phyloP scores from a whole-genome alignment of 2,113 vertebrate genomes.

The Scomber colias region DNA sequence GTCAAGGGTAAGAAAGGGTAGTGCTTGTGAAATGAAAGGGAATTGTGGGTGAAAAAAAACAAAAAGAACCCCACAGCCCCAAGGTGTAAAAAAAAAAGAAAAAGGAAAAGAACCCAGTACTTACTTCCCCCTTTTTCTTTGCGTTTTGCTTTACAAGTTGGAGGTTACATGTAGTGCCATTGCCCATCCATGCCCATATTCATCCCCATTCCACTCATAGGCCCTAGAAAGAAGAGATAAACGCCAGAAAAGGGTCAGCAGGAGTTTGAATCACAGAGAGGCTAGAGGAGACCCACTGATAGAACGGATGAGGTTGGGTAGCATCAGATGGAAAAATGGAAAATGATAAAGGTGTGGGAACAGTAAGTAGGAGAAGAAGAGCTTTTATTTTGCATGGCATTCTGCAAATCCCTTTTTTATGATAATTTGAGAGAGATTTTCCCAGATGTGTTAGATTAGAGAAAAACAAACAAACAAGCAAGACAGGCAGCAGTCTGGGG shows the following conservation, averaged over 20 bases:
- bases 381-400: conserved; percentile 18
- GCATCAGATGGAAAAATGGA: conserved; percentile 52
- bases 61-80: conserved; percentile 51
- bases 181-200: conserved; percentile 99
- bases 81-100: conserved; percentile 41
- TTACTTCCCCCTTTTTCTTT: conserved; percentile 99
- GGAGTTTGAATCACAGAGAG: conserved; percentile 84
- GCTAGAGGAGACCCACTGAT: conserved; percentile 54
- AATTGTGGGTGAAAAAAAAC: conserved; percentile 49
- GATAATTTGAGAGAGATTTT: conserved; percentile 33
- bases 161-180: conserved; percentile 99
- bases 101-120: conserved; percentile 86
- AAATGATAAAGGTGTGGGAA: conserved; percentile 33
- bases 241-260: conserved; percentile 89
- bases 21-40: conserved; percentile 60
- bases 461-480: conserved; percentile 78
- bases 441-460: conserved; percentile 62
- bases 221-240: conserved; percentile 95
- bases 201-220: conserved; percentile 99
- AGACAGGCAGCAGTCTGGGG: conserved; percentile 64
- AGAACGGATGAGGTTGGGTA: conserved; percentile 40
- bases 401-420: conserved; percentile 45
- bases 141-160: conserved; percentile 95
- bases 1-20: conserved; percentile 13
- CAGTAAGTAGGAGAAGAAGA: conserved; percentile 11